Conservation (phyloP, 2,888 invertebrate species). For the Tyria jacobaeae region DNA sequence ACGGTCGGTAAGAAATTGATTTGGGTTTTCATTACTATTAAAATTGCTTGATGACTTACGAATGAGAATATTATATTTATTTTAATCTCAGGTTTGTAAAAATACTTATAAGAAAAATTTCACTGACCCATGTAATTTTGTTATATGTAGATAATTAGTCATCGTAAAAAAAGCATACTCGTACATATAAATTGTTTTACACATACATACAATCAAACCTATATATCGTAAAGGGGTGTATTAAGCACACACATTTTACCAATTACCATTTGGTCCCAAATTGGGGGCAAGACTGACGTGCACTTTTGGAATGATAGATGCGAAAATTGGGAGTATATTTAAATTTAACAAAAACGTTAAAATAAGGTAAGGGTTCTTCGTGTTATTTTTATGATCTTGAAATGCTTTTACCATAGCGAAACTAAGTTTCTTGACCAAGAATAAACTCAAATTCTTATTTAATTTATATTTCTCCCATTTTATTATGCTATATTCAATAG, state of each 20-base stretch:
- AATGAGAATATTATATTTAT: not conserved
- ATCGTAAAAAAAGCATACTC: constrained; percentile 1
- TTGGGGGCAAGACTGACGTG: no score
- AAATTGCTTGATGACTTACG: not conserved
- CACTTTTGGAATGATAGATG: no score
- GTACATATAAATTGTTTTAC: no score
- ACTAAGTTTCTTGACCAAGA: no score
- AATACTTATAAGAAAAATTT: no score
- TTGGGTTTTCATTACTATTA: constrained; percentile 3
- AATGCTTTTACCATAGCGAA: not conserved
- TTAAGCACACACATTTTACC: no score
- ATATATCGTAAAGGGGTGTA: no score
- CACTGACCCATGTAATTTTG: constrained; percentile 49
- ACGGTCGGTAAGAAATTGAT: constrained; percentile 38
- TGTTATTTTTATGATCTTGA: not conserved
- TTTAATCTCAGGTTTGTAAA: not conserved
- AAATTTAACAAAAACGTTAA: no score
- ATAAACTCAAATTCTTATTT: not conserved
- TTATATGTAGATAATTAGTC: constrained; percentile 39
- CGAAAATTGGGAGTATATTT: no score
- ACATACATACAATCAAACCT: no score
- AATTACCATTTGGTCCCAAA: no score
- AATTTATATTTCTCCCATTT: not conserved
- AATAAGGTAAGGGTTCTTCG: not conserved
- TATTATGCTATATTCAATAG: not conserved